Base-by-base conservation (phyloP, 37 sponge, comb jelly and placozoan species). In the Chondrosia reniformis region DNA sequence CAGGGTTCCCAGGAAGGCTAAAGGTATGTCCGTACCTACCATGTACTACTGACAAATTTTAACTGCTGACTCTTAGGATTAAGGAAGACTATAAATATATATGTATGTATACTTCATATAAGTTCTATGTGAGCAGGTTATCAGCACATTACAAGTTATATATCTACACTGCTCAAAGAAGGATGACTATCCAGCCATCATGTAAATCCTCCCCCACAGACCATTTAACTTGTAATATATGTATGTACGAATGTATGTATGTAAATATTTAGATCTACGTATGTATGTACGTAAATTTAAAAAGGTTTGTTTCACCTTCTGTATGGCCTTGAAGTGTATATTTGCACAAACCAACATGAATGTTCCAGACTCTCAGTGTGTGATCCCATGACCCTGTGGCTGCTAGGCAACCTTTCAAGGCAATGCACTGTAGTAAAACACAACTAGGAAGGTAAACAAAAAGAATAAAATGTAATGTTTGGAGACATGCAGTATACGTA, bases 301-400 rank as follows among this genome's bases (percentile, higher is more conserved):
- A n/a, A n/a, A n/a, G n/a, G n/a, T n/a, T n/a, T n/a, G n/a, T n/a
- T n/a, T n/a, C 73, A 87, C 85, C 89, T 43, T 92, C 87, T 21
- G 79, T 67, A 52, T 85, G 86, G 37, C 77, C 76, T 28, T 36
- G 33, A 0, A 86, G 76, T 12, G 76, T 46, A 19, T 78, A 61
- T 37, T 67, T 79, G 74, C 87, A 86, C 39, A 87, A 67, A 24
- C 90, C 90, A 31, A 52, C 57, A 8, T 65, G 13, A 24, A 67
- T 71, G 49, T 86, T 83, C 94, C 94, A 93, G 22, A 93, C 75
- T 45, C 94, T 39, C 17, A 93, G 40, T 36, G 89, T 81, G 30
- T 62, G 38, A 58, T 93, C 94, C 94, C 94, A 93, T 2, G 87
- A 86, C 0, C 94, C 87, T 24, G 92, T 72, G 46, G 87, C 72